Evolutionary conservation across 2,888 invertebrate genomes (phyloP), one percentile per base, ranked within the genome.

Genomic region (Toxonevra muliebris): DNA sequence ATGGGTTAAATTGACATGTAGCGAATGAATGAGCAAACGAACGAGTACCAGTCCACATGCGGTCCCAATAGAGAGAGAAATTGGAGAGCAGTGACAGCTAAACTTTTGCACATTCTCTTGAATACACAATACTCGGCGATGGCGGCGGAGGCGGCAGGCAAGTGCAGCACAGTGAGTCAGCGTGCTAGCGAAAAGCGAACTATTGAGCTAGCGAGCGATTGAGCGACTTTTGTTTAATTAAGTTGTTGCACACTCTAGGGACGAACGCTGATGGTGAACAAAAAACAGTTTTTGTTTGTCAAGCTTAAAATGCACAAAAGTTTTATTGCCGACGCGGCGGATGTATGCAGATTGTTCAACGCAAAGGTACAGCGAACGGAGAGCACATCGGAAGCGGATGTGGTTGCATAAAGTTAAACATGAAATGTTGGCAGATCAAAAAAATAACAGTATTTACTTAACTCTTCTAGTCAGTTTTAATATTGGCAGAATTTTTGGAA

Each of bases 221-320:
- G 30, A 30, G 30, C 30, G 30, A 30, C 65, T 61, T 62, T 60
- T 50, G 43, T 53, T 67, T 70, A 72, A 70, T 70, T 72, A 67
- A 72, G 67, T 62, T 65, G 59, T 65, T 63, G 61, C 65, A 63
- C 66, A 62, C 61, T 60, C 30, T 53, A 52, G 48, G 52, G 40
- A 40, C 57, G 12, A 20, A 15, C 48, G 48, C 15, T 48, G 48
- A n/a, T 61, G 17, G 50, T 58, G 68, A 20, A n/a, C n/a, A n/a
- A n/a, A 42, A 58, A 40, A 57, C 3, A 30, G 30, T 30, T 30
- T 30, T 30, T 30, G 30, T 30, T 30, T 30, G 30, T 30, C 30
- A 30, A 30, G 30, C 30, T 30, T 30, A 30, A 30, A 30, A 30
- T 30, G 30, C 30, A 30, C 10, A 48, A 48, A 48, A 48, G n/a